Conservation (phyloP, 2,113 vertebrate genomes). For the Actenoides lindsayi region DNA sequence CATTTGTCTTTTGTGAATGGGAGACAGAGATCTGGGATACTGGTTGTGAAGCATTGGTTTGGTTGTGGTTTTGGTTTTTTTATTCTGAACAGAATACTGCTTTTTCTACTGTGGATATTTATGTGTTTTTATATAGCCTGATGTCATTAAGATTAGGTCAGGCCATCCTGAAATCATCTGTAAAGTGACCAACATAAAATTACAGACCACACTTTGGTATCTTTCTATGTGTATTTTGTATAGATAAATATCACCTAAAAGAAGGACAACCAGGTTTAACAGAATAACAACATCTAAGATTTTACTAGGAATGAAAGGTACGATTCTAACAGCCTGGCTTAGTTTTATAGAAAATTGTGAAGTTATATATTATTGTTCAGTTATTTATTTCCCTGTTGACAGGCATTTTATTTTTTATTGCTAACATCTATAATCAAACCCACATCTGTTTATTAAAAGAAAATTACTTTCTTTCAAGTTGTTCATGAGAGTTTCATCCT, state of each 20-base stretch:
- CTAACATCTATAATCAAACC: background rate
- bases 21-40: background rate
- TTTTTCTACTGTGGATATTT: slow-evolving; percentile 2
- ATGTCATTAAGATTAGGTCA: slow-evolving; percentile 29
- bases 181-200: background rate
- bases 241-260: background rate
- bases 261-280: background rate
- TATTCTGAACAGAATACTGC: background rate
- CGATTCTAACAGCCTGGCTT: background rate
- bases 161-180: background rate
- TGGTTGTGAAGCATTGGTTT: background rate
- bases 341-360: background rate
- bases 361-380: background rate
- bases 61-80: background rate
- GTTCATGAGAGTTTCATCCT: background rate
- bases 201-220: background rate
- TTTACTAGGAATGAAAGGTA: background rate
- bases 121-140: background rate
- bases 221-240: background rate
- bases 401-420: background rate
- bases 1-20: slow-evolving; percentile 2
- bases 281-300: background rate
- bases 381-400: background rate
- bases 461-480: background rate
- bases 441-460: background rate